phyloP scores from a whole-genome alignment of 2,888 invertebrate species.

The Drosophila meridiana region DNA sequence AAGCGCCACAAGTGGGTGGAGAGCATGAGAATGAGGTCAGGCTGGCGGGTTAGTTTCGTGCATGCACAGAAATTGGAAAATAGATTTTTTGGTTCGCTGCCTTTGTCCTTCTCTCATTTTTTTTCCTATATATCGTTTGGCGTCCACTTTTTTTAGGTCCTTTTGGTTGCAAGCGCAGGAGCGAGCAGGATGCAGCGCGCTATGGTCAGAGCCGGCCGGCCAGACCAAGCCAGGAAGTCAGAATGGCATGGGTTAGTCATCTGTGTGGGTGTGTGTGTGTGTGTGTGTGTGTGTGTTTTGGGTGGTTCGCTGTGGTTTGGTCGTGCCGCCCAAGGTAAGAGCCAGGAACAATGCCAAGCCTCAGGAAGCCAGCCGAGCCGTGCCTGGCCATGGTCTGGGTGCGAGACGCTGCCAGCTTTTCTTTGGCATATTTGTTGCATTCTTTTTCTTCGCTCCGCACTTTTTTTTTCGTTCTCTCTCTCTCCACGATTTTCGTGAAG shows the following conservation, averaged over 20 bases:
- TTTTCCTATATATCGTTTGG: slow-evolving; percentile 37
- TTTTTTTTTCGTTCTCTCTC: slow-evolving; percentile 21
- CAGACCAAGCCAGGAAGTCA: slow-evolving; percentile 12
- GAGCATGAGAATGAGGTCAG: slow-evolving; percentile 37
- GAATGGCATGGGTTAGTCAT: slow-evolving; percentile 8
- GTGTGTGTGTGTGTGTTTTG: slow-evolving; percentile 3
- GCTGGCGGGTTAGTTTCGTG: slow-evolving; percentile 58
- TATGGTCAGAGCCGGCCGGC: slow-evolving; percentile 33
- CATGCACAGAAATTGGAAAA: slow-evolving; percentile 80
- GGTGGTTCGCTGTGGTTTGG: slow-evolving; percentile 20
- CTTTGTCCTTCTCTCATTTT: slow-evolving; percentile 60
- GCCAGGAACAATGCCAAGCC: slow-evolving; percentile 53
- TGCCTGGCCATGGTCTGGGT: slow-evolving; percentile 15
- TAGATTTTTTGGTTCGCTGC: slow-evolving; percentile 81
- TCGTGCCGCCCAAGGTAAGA: slow-evolving; percentile 52
- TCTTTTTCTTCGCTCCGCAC: slow-evolving; percentile 23
- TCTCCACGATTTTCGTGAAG: slow-evolving; percentile 27
- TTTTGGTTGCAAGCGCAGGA: slow-evolving; percentile 29
- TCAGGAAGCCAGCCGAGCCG: slow-evolving; percentile 36
- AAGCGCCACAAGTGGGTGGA: slow-evolving; percentile 81
- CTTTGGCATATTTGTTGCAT: slow-evolving; percentile 62
- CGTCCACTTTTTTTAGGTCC: slow-evolving; percentile 23
- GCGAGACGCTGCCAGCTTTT: slow-evolving; percentile 58
- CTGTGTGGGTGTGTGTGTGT: not conserved
- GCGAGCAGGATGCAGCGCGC: slow-evolving; percentile 44